A percentile compares a stretch with the other conserved stretches of the same genome.
Evolutionary conservation across 2,113 vertebrate species (phyloP).

Genomic region (Bungarus multicinctus): DNA sequence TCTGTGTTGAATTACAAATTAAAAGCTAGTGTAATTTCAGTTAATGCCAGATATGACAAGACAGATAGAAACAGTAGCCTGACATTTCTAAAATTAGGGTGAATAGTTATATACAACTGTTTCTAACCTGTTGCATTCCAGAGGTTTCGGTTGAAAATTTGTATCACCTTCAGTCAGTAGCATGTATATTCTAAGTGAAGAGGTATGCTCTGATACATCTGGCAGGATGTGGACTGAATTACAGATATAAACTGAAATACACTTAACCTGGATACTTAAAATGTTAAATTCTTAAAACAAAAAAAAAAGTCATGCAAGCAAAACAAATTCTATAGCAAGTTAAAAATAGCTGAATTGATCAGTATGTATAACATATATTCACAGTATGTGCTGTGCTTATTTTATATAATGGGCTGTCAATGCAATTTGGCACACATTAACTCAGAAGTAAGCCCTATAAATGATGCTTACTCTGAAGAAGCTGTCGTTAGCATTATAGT

Average conservation of each 20-base stretch:
- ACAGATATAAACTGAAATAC: slow-evolving; percentile 43
- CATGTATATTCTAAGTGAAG: background rate
- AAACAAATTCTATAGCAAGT: slow-evolving; percentile 13
- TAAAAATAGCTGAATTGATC: background rate
- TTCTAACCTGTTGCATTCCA: background rate
- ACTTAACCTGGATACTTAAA: slow-evolving; percentile 38
- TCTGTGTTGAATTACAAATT: slow-evolving; percentile 36
- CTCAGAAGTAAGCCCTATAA: background rate
- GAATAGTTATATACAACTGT: background rate
- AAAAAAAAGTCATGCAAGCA: slow-evolving; percentile 57
- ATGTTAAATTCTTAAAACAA: slow-evolving; percentile 34
- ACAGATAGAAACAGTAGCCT: slow-evolving; percentile 5
- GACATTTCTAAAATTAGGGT: slow-evolving; percentile 1
- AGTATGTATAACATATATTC: slow-evolving; percentile 5
- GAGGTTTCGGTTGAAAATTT: background rate
- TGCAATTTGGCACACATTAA: background rate
- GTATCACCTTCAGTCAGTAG: background rate
- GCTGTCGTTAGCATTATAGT: background rate
- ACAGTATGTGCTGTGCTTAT: background rate
- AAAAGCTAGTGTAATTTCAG: slow-evolving; percentile 45
- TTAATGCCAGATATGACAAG: slow-evolving; percentile 36
- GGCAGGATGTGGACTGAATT: background rate
- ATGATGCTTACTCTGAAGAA: background rate
- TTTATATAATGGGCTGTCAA: slow-evolving; percentile 14
- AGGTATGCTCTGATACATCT: background rate